Percentiles rank a stretch among this genome's conserved stretches.
Evolutionary conservation across 2,888 invertebrate genomes (phyloP).

Genomic region (Eupithecia exiguata): DNA sequence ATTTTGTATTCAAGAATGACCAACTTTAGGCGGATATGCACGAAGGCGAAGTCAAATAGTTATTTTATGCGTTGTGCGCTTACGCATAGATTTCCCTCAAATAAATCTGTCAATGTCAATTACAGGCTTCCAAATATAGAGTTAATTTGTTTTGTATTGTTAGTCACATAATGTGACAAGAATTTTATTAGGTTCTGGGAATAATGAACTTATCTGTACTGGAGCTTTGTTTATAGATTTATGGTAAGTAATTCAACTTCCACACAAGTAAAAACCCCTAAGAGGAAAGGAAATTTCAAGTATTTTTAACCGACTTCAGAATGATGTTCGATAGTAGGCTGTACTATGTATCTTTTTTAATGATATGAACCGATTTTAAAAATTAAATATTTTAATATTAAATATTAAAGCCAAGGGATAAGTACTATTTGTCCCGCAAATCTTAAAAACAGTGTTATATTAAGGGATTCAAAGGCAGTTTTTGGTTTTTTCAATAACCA

Average conservation of each 20-base stretch:
- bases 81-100: slow-evolving; percentile 23
- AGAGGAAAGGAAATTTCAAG: background rate
- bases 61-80: slow-evolving; percentile 7
- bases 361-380: too few relatives aligned
- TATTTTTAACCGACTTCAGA: background rate
- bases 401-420: too few relatives aligned
- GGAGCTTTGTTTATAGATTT: background rate
- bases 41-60: slow-evolving; percentile 13
- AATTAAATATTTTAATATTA: too few relatives aligned
- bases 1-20: slow-evolving; percentile 7
- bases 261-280: background rate
- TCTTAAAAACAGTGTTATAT: too few relatives aligned
- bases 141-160: slow-evolving; percentile 6
- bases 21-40: slow-evolving; percentile 8
- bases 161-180: slow-evolving; percentile 18
- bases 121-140: slow-evolving; percentile 7
- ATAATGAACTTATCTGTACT: background rate
- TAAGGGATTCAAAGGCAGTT: too few relatives aligned
- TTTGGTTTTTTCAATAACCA: too few relatives aligned
- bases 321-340: too few relatives aligned
- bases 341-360: too few relatives aligned
- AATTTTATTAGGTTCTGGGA: slow-evolving; percentile 8
- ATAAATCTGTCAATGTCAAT: slow-evolving; percentile 27
- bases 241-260: background rate
- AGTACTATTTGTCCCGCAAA: too few relatives aligned